Conservation (phyloP, 1,140 invertebrate genomes). For the Psilanteris sp. region DNA sequence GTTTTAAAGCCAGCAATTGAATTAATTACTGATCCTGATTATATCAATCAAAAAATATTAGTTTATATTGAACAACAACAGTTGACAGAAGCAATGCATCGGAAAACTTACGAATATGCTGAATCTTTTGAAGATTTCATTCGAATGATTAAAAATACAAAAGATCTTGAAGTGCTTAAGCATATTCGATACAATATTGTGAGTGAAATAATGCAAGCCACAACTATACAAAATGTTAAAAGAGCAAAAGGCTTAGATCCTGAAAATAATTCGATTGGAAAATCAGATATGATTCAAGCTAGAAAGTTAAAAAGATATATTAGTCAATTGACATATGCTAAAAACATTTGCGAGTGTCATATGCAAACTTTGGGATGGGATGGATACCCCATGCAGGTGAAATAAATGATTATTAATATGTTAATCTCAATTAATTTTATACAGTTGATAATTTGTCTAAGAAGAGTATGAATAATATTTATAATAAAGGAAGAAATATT, state of each 20-base stretch:
- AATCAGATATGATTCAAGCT: slow-evolving; percentile 87
- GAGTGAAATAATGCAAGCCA: slow-evolving; percentile 95
- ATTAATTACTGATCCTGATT: slow-evolving; percentile 92
- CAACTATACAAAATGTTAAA: slow-evolving; percentile 93
- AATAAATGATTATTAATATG: too few species aligned
- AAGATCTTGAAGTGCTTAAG: slow-evolving; percentile 90
- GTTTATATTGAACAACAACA: slow-evolving; percentile 90
- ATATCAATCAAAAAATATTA: slow-evolving; percentile 93
- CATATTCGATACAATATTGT: slow-evolving; percentile 93
- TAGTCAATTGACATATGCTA: slow-evolving; percentile 91
- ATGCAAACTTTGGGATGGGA: slow-evolving; percentile 88
- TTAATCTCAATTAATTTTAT: too few species aligned
- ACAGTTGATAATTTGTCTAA: too few species aligned
- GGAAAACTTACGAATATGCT: slow-evolving; percentile 91
- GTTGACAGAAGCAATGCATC: slow-evolving; percentile 87
- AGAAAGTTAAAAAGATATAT: slow-evolving; percentile 87
- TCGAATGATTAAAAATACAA: slow-evolving; percentile 89
- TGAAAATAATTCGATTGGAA: slow-evolving; percentile 82
- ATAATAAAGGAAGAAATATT: too few species aligned
- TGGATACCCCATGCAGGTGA: slow-evolving; percentile 83
- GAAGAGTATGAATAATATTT: too few species aligned
- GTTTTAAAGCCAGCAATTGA: slow-evolving; percentile 92
- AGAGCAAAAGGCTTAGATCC: slow-evolving; percentile 89
- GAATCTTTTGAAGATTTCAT: slow-evolving; percentile 94
- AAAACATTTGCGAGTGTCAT: slow-evolving; percentile 89